Conservation (phyloP, 2,888 invertebrate genomes). For the Pseudococcus jackbeardsleyi region DNA sequence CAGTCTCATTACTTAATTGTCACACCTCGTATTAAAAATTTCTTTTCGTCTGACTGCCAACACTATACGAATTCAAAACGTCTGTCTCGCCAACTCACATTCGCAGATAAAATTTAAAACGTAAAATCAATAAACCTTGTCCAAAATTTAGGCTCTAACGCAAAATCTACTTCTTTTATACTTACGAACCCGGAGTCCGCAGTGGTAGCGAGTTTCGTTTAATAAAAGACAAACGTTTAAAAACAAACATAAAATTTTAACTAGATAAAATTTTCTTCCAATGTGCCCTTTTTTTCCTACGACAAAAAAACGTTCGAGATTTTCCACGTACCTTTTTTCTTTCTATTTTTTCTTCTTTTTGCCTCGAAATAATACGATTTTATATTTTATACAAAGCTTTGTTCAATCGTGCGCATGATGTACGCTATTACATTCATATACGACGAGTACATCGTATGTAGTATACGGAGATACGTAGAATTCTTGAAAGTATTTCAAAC, state of each 20-base stretch:
- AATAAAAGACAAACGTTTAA: conserved; percentile 25
- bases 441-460: neutral
- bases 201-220: neutral
- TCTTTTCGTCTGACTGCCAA: neutral
- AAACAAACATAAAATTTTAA: conserved; percentile 19
- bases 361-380: conserved; percentile 2
- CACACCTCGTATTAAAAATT: neutral
- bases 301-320: conserved; percentile 23
- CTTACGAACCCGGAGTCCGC: neutral
- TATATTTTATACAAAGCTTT: conserved; percentile 28
- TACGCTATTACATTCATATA: conserved; percentile 30
- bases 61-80: neutral
- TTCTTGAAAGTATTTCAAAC: conserved; percentile 14
- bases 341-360: neutral
- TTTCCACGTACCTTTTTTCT: conserved; percentile 9
- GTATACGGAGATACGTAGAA: neutral
- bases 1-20: too few relatives aligned
- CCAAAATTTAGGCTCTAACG: conserved; percentile 2
- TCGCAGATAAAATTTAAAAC: neutral
- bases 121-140: neutral
- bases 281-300: conserved; percentile 11
- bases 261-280: conserved; percentile 14
- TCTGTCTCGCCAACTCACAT: conserved; percentile 13
- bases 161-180: neutral
- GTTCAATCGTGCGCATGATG: conserved; percentile 32